A percentile compares a stretch with the other conserved stretches of the same genome.
Conservation (phyloP, 64 coral and sea anemone species). For the Platygyra sinensis region DNA sequence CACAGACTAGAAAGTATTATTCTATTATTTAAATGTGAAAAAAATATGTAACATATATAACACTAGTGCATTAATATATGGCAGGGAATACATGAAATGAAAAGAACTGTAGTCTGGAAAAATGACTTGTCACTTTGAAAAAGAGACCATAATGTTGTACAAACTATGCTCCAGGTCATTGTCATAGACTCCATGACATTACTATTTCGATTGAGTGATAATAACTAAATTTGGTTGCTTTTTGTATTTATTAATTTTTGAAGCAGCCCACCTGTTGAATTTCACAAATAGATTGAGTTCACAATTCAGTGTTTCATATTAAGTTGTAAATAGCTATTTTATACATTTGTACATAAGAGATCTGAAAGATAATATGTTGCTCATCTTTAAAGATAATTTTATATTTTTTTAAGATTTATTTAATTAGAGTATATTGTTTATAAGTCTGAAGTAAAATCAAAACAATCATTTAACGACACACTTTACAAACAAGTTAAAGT, state of each 20-base stretch:
- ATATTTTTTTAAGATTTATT: neutral
- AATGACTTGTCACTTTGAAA: neutral
- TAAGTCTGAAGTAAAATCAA: neutral
- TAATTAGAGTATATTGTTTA: neutral
- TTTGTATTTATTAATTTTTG: neutral
- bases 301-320: neutral
- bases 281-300: neutral
- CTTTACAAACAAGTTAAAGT: neutral
- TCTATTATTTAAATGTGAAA: neutral
- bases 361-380: neutral
- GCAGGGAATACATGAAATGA: neutral
- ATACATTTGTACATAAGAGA: constrained; percentile 23
- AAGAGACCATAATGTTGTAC: neutral
- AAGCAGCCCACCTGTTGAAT: neutral
- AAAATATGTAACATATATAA: neutral
- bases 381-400: neutral
- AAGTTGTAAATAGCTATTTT: neutral
- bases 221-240: neutral
- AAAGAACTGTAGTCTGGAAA: neutral
- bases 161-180: neutral
- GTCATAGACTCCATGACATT: neutral
- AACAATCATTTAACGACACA: neutral
- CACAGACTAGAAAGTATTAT: neutral
- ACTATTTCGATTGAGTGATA: neutral
- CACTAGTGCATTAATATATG: neutral